Conservation (phyloP, 23 tunicate species). For the Ascidia mentula region DNA sequence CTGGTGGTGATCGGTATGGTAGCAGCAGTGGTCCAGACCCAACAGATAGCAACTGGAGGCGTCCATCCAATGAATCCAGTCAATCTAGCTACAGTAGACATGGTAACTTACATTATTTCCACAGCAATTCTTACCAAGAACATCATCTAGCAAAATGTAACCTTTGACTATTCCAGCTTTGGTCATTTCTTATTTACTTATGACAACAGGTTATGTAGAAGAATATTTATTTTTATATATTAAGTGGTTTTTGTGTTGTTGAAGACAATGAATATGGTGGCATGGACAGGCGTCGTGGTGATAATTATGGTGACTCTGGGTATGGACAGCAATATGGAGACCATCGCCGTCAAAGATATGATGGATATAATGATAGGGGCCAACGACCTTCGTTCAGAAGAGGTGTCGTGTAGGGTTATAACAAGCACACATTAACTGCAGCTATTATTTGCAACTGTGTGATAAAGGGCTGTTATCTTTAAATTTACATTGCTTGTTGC, state of each 20-base stretch:
- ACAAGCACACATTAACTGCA: neutral
- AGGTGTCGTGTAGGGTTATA: slow-evolving; percentile 8
- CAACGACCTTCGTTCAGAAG: neutral
- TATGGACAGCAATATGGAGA: neutral
- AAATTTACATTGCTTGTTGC: no score
- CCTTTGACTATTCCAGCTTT: no score
- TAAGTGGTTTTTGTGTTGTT: neutral
- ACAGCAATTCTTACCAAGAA: neutral
- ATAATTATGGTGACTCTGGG: neutral
- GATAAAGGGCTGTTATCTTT: no score
- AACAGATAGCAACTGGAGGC: slow-evolving; percentile 80
- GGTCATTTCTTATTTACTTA: neutral
- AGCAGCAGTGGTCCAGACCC: slow-evolving; percentile 70
- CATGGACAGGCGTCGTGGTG: slow-evolving; percentile 10
- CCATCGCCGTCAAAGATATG: slow-evolving; percentile 7
- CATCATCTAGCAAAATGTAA: no score
- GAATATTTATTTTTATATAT: neutral
- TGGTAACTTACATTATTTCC: neutral
- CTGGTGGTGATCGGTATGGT: slow-evolving; percentile 40
- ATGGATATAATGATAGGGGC: slow-evolving; percentile 5
- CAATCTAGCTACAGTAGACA: neutral
- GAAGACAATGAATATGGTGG: slow-evolving; percentile 3
- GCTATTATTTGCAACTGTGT: no score
- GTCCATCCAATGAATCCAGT: slow-evolving; percentile 24
- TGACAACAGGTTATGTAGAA: neutral